Conservation (phyloP, 2,113 vertebrate genomes). For the Xyliphius kryptos region DNA sequence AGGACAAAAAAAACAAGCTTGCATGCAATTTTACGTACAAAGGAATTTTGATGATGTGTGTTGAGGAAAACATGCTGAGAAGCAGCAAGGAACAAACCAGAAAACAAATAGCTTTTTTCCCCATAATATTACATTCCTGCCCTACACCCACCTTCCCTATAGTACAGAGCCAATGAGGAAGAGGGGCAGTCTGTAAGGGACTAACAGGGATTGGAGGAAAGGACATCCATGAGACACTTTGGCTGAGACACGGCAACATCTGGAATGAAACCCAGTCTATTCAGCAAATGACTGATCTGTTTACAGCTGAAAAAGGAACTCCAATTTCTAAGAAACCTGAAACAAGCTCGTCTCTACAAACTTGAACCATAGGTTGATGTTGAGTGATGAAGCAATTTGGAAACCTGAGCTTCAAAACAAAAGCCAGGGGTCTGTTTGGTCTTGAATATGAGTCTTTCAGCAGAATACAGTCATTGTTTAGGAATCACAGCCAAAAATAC, state of each 20-base stretch:
- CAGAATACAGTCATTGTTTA: neutral
- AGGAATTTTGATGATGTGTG: neutral
- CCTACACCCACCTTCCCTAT: constrained; percentile 33
- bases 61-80: neutral
- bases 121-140: constrained; percentile 20
- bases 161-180: constrained; percentile 25
- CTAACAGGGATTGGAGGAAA: constrained; percentile 13
- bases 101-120: constrained; percentile 25
- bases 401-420: neutral
- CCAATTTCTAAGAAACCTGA: constrained; percentile 22
- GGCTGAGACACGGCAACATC: constrained; percentile 21
- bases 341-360: constrained; percentile 22
- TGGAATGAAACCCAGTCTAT: constrained; percentile 22
- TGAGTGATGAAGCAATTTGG: neutral
- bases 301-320: constrained; percentile 10
- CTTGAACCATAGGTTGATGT: neutral
- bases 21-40: neutral
- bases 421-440: constrained; percentile 8
- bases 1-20: no score
- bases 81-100: constrained; percentile 1
- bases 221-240: constrained; percentile 13
- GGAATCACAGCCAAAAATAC: constrained; percentile 20
- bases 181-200: constrained; percentile 12
- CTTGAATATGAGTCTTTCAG: constrained; percentile 12
- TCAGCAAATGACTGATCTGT: constrained; percentile 11